Evolutionary conservation across 1,140 invertebrate genomes (phyloP), one percentile per base, ranked within the genome.

Genomic region (Dendrolimus kikuchii): DNA sequence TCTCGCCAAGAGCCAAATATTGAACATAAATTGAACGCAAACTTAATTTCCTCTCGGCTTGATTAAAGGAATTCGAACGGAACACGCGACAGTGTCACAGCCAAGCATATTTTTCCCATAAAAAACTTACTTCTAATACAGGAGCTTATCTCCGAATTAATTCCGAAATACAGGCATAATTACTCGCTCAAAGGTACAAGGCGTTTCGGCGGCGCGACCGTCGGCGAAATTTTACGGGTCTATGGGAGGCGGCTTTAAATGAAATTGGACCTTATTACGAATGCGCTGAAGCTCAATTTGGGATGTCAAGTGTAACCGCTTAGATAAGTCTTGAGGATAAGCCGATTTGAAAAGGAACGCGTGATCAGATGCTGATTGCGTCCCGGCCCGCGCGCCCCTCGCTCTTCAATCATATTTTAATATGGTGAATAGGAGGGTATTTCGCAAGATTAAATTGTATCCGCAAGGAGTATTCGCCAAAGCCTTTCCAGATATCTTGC

Each of bases 351-450:
- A 75, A 73, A 78, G 76, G 74, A 74, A 79, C 77, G 74, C 74
- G 79, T 81, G 81, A 81, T 84, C 71, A 72, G 68, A 74, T 71
- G 72, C 66, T 75, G 81, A 84, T 81, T 79, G 78, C 72, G 68
- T 66, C 60, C 57, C 63, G 58, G 66, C 58, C 53, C 60, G 55
- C 57, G 54, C 44, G 41, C 38, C 57, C 38, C 38, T 52, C 49
- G 53, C 49, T 49, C 57, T 64, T 62, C 62, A 80, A 71, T 77
- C 78, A 79, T 84, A 84, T 84, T 84, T 81, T 81, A 81, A 84
- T 84, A 81, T 80, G 71, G 79, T 75, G 74, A 77, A 76, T 73
- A 65, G 74, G 71, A 68, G 70, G 52, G 55, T 70, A 73, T 75
- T 78, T 69, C 68, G 74, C 64, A 69, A 74, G 73, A 84, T 82